A percentile compares a stretch with the other conserved stretches of the same genome.
These are phyloP conservation scores for Tachycineta bicolor DNA, from an alignment of 2,113 vertebrate species.

Conservation along the genomic window DNA sequence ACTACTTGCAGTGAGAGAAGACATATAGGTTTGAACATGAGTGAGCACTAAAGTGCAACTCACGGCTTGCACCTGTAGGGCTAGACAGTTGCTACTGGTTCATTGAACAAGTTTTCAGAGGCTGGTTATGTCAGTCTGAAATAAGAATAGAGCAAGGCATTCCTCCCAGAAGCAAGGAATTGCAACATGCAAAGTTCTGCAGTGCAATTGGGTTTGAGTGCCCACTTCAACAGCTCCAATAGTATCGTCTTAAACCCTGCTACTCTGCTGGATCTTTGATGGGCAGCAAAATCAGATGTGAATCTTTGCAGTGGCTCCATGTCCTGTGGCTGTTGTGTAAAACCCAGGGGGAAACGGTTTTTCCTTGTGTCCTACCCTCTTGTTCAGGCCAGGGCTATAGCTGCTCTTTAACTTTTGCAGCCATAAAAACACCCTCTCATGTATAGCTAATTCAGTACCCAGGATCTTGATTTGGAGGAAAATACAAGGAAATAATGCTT, in stretches of 20 bases:
- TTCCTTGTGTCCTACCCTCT: neutral
- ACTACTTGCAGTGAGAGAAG: neutral
- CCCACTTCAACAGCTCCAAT: neutral
- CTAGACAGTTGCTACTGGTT: neutral
- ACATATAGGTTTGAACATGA: neutral
- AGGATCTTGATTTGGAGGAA: neutral
- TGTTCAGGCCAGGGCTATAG: neutral
- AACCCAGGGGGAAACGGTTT: neutral
- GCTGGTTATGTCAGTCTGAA: neutral
- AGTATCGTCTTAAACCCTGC: neutral
- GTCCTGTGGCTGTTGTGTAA: neutral
- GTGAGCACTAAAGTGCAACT: neutral
- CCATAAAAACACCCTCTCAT: neutral
- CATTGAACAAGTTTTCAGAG: neutral
- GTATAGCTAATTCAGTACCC: neutral
- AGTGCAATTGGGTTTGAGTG: neutral
- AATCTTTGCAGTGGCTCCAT: neutral
- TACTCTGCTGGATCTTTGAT: neutral
- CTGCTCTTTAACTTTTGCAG: neutral
- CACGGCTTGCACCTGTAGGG: neutral
- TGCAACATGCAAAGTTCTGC: neutral
- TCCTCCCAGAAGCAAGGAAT: neutral
- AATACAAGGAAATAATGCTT: neutral
- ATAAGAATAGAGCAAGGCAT: neutral
- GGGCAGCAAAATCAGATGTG: neutral